Evolutionary conservation across 2,797 vertebrate species (phyloP), one percentile per base, ranked within the genome.

Genomic region (Gallirallus australis): DNA sequence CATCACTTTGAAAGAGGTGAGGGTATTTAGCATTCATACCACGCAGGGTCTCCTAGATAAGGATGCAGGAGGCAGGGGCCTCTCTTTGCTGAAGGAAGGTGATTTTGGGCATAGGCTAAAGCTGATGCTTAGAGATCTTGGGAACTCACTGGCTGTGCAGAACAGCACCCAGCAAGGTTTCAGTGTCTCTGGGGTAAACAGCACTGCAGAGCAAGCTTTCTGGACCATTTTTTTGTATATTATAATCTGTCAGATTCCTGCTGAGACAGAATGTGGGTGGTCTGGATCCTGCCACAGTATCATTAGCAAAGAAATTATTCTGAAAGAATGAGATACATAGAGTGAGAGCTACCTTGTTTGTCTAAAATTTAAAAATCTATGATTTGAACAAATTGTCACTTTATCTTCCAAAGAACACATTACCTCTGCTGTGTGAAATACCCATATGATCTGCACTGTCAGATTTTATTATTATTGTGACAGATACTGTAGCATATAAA

Each of bases 401-500:
- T 96, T 97, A 96, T 95, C 92, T 98, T 97, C 89, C 93, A 95
- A 97, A 94, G 94, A 98, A 93, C 94, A 95, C 48, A 94, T 97
- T 97, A 97, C 82, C 86, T 97, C 89, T 97, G 78, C 91, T 81
- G 75, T n/a, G 52, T 6, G 50, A 96, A 97, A 97, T 97, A 95
- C 92, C 94, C 83, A 85, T 93, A 97, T 97, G 97, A 98, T 98
- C 97, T 96, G 86, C 93, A 97, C 94, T 98, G 98, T 98, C 98
- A 98, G 95, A 89, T 97, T 97, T 97, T 98, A 98, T 98, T 98
- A 97, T 98, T 98, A 97, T 98, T 98, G 94, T 98, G 97, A 97
- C 98, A 98, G 96, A 97, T 97, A 95, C 48, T 73, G 95, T 75
- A 94, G 96, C 94, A 96, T 94, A 97, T 97, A 97, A 97, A 97